phyloP scores from a whole-genome alignment of 2,797 vertebrate species.

The Falco biarmicus region DNA sequence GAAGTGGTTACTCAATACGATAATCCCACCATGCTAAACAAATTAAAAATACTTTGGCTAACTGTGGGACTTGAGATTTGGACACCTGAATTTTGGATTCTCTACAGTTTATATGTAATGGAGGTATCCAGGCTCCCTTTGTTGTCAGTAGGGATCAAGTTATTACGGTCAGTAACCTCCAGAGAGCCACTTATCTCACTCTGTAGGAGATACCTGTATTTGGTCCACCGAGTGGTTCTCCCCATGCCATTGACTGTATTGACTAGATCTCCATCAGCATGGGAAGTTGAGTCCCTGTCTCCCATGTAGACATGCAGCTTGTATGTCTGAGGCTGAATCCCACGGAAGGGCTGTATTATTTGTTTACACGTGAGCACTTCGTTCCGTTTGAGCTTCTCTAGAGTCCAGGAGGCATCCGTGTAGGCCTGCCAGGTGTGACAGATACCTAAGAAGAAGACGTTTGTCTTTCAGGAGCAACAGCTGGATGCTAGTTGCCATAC shows the following conservation, averaged over 20 bases:
- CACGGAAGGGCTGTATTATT: background rate
- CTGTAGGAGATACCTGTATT: background rate
- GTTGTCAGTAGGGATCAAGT: background rate
- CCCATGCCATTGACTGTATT: background rate
- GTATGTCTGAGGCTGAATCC: background rate
- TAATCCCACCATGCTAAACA: background rate
- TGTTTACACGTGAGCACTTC: background rate
- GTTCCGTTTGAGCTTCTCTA: background rate
- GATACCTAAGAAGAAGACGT: background rate
- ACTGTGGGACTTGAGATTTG: background rate
- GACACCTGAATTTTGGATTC: background rate
- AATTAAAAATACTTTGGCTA: background rate
- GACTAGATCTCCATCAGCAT: background rate
- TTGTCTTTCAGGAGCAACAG: background rate
- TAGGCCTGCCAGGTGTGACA: background rate
- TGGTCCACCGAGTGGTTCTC: background rate
- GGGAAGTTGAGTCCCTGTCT: background rate
- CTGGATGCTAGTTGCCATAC: background rate
- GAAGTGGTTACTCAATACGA: background rate
- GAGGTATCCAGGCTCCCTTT: background rate
- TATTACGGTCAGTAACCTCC: background rate
- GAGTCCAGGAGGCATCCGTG: background rate
- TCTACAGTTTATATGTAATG: rapidly evolving
- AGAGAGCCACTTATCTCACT: background rate
- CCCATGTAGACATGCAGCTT: background rate